phyloP scores from a whole-genome alignment of 2,888 invertebrate species.

The Prenolepis imparis region DNA sequence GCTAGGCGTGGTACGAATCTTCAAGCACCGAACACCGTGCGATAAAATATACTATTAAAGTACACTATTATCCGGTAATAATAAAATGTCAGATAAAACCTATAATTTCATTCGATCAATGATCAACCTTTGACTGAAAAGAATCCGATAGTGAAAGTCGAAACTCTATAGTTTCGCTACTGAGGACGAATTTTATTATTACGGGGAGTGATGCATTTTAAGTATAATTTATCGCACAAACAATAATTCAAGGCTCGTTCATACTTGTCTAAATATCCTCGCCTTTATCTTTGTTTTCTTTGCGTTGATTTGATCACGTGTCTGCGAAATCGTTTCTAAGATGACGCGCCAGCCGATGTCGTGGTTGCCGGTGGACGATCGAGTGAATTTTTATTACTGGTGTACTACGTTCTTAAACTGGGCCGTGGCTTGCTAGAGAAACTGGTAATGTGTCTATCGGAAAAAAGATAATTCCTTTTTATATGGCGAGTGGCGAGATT shows the following conservation, averaged over 20 bases:
- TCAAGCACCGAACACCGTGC: not conserved
- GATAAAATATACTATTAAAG: not conserved
- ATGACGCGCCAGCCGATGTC: slow-evolving; percentile 5
- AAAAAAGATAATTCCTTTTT: not conserved
- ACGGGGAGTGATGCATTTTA: not conserved
- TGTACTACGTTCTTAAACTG: slow-evolving; percentile 31
- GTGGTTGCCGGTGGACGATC: slow-evolving; percentile 13
- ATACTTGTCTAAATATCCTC: not conserved
- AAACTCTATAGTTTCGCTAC: not conserved
- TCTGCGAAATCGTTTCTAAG: not conserved
- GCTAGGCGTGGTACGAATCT: not conserved
- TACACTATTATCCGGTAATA: not conserved
- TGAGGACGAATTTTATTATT: not conserved
- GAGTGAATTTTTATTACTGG: slow-evolving; percentile 41
- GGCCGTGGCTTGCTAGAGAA: slow-evolving; percentile 25
- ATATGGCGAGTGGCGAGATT: not conserved
- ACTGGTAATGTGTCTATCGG: slow-evolving; percentile 31
- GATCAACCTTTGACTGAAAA: not conserved
- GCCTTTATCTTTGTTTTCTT: not conserved
- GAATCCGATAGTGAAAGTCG: not conserved
- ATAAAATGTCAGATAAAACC: not conserved
- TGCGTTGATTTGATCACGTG: not conserved
- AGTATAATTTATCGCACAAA: not conserved
- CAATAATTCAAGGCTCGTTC: not conserved
- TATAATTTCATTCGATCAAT: not conserved